Evolutionary conservation across 2,797 vertebrate species (phyloP).

Genomic region (Cyprinodon diabolis): DNA sequence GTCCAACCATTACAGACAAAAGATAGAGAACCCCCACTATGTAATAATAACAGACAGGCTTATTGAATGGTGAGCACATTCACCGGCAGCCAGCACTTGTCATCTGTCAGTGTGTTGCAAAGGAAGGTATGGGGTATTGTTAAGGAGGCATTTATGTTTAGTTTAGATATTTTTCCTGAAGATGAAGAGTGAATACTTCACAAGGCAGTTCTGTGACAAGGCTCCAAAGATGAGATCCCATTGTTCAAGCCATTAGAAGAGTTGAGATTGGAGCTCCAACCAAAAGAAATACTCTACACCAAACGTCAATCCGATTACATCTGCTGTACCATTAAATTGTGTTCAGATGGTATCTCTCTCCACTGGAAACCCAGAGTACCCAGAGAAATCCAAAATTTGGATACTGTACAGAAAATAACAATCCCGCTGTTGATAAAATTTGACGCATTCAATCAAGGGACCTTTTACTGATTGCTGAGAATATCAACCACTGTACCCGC

Average conservation of each 20-base stretch:
- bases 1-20: conserved; percentile 57
- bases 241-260: neutral
- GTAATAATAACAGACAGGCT: conserved; percentile 56
- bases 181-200: neutral
- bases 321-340: neutral
- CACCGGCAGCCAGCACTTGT: conserved; percentile 41
- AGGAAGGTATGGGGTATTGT: conserved; percentile 19
- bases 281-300: neutral
- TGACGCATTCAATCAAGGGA: neutral
- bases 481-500: neutral
- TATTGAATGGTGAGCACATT: conserved; percentile 38
- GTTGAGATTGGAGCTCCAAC: neutral
- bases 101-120: conserved; percentile 42
- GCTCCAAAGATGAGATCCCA: neutral
- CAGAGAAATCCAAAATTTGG: neutral
- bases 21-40: conserved; percentile 45
- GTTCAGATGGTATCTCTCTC: neutral
- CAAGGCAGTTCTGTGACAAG: neutral
- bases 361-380: neutral
- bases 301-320: neutral
- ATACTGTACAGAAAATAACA: neutral
- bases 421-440: neutral
- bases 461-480: no score
- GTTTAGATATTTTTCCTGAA: neutral
- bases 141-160: conserved; percentile 11